Evolutionary conservation across 1,140 invertebrate species (phyloP).

Genomic region (Pentalonia nigronervosa): DNA sequence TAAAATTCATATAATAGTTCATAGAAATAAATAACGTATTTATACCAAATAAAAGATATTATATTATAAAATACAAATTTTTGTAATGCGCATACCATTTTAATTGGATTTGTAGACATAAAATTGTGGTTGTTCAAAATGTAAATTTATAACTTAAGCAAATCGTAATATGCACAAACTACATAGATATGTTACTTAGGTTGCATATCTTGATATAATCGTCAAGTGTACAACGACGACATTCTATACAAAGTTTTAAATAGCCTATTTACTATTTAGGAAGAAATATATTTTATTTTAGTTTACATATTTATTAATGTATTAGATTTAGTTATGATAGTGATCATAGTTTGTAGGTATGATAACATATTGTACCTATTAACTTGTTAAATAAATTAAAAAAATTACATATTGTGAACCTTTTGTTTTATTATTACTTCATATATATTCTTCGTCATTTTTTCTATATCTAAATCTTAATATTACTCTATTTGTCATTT

Average conservation of each 20-base stretch:
- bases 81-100: background rate
- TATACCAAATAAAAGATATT: constrained; percentile 34
- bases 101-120: constrained; percentile 9
- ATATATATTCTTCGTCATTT: background rate
- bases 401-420: background rate
- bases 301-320: constrained; percentile 46
- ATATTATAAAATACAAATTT: constrained; percentile 37
- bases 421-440: constrained; percentile 32
- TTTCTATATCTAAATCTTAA: background rate
- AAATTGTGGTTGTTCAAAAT: constrained; percentile 36
- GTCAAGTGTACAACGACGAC: background rate
- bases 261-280: constrained; percentile 25
- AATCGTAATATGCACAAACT: constrained; percentile 10
- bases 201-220: constrained; percentile 23
- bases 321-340: constrained; percentile 40
- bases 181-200: constrained; percentile 29
- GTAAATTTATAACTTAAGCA: constrained; percentile 35
- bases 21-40: constrained; percentile 42
- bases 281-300: constrained; percentile 45
- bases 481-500: background rate
- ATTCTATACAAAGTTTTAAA: constrained; percentile 3
- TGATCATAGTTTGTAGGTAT: constrained; percentile 38
- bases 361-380: constrained; percentile 44
- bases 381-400: constrained; percentile 41
- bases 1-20: constrained; percentile 21